phyloP scores from a whole-genome alignment of 2,888 invertebrate species.

The Minunthozetes semirufus region DNA sequence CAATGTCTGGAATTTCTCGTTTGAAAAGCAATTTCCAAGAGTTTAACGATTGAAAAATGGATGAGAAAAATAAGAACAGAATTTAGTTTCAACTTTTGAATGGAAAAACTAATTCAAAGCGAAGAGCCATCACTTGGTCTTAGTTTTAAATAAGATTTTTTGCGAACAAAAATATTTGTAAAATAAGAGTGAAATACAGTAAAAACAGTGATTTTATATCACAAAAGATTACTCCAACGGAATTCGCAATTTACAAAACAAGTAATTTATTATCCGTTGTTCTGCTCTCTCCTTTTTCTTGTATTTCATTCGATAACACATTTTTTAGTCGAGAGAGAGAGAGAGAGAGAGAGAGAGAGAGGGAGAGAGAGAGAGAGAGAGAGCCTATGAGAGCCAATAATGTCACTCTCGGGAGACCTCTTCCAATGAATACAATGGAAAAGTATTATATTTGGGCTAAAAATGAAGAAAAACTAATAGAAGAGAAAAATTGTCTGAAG shows the following conservation, averaged over 20 bases:
- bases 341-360: conserved; percentile 7
- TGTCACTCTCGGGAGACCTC: background rate
- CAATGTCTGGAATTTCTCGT: too few species aligned
- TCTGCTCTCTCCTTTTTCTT: background rate
- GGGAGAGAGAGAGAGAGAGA: conserved; percentile 25
- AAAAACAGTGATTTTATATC: background rate
- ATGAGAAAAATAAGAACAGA: too few species aligned
- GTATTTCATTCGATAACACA: background rate
- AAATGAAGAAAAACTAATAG: background rate
- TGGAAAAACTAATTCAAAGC: too few species aligned
- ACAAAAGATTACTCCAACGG: background rate
- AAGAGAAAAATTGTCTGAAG: background rate
- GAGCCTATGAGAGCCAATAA: conserved; percentile 1
- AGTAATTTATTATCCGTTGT: background rate
- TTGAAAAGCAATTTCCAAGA: too few species aligned
- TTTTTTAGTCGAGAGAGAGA: background rate
- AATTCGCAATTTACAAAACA: background rate
- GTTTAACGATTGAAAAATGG: too few species aligned
- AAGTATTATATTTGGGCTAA: background rate
- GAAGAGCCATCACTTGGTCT: background rate
- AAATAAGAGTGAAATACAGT: too few species aligned
- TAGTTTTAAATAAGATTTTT: background rate
- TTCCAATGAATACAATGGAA: background rate
- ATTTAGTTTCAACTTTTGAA: too few species aligned
- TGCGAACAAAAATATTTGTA: background rate